phyloP scores from a whole-genome alignment of 2,113 vertebrate species.

The Perognathus longimembris region DNA sequence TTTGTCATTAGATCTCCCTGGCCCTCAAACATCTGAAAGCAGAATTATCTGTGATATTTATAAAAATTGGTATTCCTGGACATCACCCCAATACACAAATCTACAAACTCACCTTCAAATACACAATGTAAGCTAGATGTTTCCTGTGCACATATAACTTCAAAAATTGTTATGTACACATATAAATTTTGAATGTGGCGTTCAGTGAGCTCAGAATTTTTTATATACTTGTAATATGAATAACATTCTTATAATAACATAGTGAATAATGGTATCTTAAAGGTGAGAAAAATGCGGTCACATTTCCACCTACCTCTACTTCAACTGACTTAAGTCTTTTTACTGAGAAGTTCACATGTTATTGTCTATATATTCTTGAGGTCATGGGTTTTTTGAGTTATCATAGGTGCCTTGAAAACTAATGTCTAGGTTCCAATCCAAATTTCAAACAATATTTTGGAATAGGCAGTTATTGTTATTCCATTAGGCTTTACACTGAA shows the following conservation, averaged over 20 bases:
- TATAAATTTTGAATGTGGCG: not conserved
- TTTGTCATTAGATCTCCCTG: not conserved
- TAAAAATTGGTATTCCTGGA: not conserved
- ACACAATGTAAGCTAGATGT: not conserved
- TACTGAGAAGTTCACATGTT: not conserved
- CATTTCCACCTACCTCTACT: not conserved
- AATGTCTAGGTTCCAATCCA: no score
- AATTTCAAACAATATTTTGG: not conserved
- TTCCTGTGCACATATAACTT: not conserved
- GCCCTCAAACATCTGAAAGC: not conserved
- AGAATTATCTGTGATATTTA: not conserved
- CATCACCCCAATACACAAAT: not conserved
- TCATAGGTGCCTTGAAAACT: not conserved
- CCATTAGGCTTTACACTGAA: not conserved
- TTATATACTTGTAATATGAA: not conserved
- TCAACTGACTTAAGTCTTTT: not conserved
- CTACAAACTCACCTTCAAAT: not conserved
- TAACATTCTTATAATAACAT: no score
- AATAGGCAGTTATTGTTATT: no score
- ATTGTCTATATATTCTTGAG: not conserved
- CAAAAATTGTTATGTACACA: not conserved
- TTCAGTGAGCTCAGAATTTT: not conserved
- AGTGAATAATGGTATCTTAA: not conserved
- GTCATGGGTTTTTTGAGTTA: no score
- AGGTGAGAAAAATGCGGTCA: not conserved